Evolutionary conservation across 2,797 vertebrate genomes (phyloP), one percentile per base, ranked within the genome.

Genomic region (Hippocampus kuda): DNA sequence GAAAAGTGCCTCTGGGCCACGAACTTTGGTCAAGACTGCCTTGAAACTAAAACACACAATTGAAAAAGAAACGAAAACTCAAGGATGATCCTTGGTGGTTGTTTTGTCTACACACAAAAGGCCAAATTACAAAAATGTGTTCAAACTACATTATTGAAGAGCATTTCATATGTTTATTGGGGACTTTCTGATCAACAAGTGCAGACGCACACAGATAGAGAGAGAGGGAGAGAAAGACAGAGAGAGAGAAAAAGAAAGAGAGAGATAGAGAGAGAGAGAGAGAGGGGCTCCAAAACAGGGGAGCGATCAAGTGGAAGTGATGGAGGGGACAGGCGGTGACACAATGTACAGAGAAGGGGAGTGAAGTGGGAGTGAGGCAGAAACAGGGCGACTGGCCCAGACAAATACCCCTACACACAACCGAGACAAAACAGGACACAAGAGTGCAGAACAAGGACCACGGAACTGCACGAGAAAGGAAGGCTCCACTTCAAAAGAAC

Each of bases 301-400:
- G 80, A 24, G 81, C 82, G 71, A 70, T 90, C 79, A 84, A 87
- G 87, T 89, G 89, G 87, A 91, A 91, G 88, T 86, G 88, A 89
- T 88, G 81, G 81, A 83, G 85, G 82, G 82, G 85, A 88, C 84
- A 88, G 79, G 78, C 80, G 77, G 82, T 86, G 82, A 88, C 82
- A 84, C 86, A 86, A 88, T 82, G 80, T 85, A 87, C 85, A 86
- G 82, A 85, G 84, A 72, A 75, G 75, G 77, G 69, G 68, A 68
- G 76, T 78, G 79, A 75, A 18, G 42, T 27, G 63, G 44, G 84
- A 74, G 75, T 71, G 76, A 82, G 75, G 77, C 73, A 73, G 78
- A 78, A 60, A 60, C 27, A 34, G 82, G 72, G 79, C 74, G 84
- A 84, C 73, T 34, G 12, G 83, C 74, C 82, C 82, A 83, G 79